Evolutionary conservation across 1,140 invertebrate species (phyloP).

Genomic region (Campoletis sonorensis): DNA sequence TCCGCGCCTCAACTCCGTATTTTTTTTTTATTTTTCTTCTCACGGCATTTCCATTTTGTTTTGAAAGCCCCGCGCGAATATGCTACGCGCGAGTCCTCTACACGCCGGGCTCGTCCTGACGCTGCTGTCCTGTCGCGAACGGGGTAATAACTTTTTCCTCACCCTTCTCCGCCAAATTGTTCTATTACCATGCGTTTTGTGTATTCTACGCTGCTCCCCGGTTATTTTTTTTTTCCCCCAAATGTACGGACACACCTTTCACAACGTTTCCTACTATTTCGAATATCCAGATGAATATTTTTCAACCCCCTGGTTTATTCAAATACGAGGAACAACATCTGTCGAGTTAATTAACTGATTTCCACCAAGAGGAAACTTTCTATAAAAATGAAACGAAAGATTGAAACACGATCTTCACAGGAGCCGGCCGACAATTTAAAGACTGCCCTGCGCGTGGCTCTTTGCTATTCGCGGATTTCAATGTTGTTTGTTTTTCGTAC

Average conservation of each 20-base stretch:
- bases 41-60: conserved; percentile 14
- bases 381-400: too few relatives aligned
- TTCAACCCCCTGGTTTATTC: neutral
- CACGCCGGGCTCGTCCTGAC: neutral
- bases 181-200: conserved; percentile 41
- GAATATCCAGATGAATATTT: neutral
- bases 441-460: too few relatives aligned
- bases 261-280: too few relatives aligned
- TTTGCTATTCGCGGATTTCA: too few relatives aligned
- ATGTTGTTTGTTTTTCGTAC: too few relatives aligned
- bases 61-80: neutral
- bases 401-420: neutral
- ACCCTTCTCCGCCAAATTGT: conserved; percentile 25
- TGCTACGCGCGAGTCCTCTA: neutral
- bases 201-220: neutral
- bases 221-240: neutral
- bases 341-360: neutral
- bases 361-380: neutral
- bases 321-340: neutral
- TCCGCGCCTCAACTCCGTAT: neutral
- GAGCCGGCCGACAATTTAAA: neutral
- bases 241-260: neutral
- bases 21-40: neutral
- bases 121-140: conserved; percentile 24
- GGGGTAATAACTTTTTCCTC: conserved; percentile 39